Conservation (phyloP, 2,113 vertebrate species). For the Vulpes ferrilata region DNA sequence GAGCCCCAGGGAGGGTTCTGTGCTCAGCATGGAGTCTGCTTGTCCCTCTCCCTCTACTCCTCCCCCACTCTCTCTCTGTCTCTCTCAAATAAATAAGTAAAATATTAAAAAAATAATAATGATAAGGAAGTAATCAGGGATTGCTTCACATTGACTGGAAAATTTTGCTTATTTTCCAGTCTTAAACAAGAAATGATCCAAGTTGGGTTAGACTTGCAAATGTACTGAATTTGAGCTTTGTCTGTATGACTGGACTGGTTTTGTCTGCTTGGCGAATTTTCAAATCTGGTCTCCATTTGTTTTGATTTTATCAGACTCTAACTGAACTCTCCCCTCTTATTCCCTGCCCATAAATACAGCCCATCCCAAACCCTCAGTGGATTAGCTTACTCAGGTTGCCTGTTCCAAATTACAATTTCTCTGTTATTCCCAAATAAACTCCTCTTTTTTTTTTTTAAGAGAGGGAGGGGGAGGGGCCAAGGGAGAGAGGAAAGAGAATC, state of each 20-base stretch:
- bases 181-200: not conserved
- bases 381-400: not conserved
- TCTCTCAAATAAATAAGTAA: too few relatives aligned
- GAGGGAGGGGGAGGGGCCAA: not conserved
- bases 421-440: not conserved
- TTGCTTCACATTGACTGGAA: not conserved
- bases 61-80: too few relatives aligned
- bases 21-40: too few relatives aligned
- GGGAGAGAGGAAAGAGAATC: not conserved
- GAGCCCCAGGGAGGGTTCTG: too few relatives aligned
- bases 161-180: not conserved
- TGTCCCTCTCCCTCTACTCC: too few relatives aligned
- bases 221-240: not conserved
- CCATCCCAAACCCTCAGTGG: not conserved
- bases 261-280: not conserved
- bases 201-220: not conserved
- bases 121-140: not conserved
- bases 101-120: not conserved
- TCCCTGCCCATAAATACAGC: not conserved
- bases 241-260: not conserved
- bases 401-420: not conserved
- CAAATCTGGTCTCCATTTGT: not conserved
- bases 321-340: not conserved
- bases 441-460: not conserved
- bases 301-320: not conserved